A percentile compares a stretch with the other conserved stretches of the same genome.
These are phyloP conservation scores for Hestina assimilis DNA, from an alignment of 1,140 invertebrate species.

Conservation along the genomic window DNA sequence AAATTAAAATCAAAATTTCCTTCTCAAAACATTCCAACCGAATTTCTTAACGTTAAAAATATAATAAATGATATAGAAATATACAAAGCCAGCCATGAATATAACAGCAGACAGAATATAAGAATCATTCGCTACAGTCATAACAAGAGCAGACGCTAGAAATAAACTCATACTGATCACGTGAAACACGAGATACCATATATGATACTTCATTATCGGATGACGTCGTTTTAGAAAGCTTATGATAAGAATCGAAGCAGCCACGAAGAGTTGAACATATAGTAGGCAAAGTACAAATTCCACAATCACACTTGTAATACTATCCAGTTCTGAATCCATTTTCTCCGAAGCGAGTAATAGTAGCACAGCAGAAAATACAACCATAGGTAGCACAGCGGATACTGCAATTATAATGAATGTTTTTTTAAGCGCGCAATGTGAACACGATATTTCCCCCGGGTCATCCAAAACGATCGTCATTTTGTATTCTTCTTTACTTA, in stretches of 20 bases:
- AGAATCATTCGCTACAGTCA: slow-evolving; percentile 40
- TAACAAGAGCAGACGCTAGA: slow-evolving; percentile 33
- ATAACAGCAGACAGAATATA: slow-evolving; percentile 30
- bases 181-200: slow-evolving; percentile 49
- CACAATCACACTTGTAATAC: slow-evolving; percentile 29
- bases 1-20: slow-evolving; percentile 31
- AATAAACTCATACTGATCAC: slow-evolving; percentile 39
- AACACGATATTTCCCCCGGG: slow-evolving; percentile 38
- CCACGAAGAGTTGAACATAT: slow-evolving; percentile 49
- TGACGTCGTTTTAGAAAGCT: slow-evolving; percentile 40
- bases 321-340: slow-evolving; percentile 18
- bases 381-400: slow-evolving; percentile 47
- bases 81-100: slow-evolving; percentile 22
- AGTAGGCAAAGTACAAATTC: slow-evolving; percentile 47
- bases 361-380: slow-evolving; percentile 39
- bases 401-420: slow-evolving; percentile 42
- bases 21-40: slow-evolving; percentile 28
- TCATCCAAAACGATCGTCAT: slow-evolving; percentile 42
- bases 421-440: slow-evolving; percentile 39
- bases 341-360: slow-evolving; percentile 31
- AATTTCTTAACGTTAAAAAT: slow-evolving; percentile 31
- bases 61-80: slow-evolving; percentile 37
- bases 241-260: slow-evolving; percentile 38
- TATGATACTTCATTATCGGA: slow-evolving; percentile 39
- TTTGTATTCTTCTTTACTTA: neutral